Percentiles rank a stretch among this genome's conserved stretches.
These are phyloP conservation scores for Drosophila repletoides DNA, from an alignment of 1,140 invertebrate genomes.

Conservation along the genomic window DNA sequence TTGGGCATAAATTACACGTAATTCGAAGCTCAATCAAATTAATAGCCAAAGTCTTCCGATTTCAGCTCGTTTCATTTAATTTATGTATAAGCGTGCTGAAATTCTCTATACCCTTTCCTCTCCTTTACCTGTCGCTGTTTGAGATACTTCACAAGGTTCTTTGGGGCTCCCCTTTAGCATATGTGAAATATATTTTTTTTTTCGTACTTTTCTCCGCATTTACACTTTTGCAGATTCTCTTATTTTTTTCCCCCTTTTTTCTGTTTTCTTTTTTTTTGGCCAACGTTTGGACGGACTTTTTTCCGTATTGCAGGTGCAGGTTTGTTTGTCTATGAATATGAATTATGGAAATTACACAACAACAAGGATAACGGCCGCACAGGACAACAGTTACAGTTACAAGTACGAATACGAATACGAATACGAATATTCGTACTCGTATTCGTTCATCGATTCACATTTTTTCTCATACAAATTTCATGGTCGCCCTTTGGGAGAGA, in stretches of 20 bases:
- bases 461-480: too few species aligned
- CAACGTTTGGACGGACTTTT: conserved; percentile 51
- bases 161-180: conserved; percentile 43
- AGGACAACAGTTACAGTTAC: conserved; percentile 17
- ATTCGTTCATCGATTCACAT: conserved; percentile 35
- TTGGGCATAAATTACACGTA: conserved; percentile 46
- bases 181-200: conserved; percentile 70
- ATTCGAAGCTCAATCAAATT: conserved; percentile 57
- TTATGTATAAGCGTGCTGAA: conserved; percentile 55
- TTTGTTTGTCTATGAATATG: conserved; percentile 76
- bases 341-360: conserved; percentile 78
- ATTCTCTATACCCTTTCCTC: neutral
- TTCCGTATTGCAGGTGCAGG: conserved; percentile 78
- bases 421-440: conserved; percentile 30
- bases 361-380: conserved; percentile 58
- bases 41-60: conserved; percentile 32
- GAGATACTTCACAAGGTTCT: conserved; percentile 3
- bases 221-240: conserved; percentile 54
- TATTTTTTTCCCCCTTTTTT: conserved; percentile 4
- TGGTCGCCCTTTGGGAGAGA: conserved; percentile 29
- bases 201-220: conserved; percentile 57
- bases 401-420: conserved; percentile 4
- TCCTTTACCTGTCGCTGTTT: neutral
- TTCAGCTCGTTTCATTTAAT: conserved; percentile 34
- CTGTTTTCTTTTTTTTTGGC: conserved; percentile 25